These are phyloP conservation scores for Arctopsyche grandis DNA, from an alignment of 1,140 invertebrate genomes.

Conservation along the genomic window DNA sequence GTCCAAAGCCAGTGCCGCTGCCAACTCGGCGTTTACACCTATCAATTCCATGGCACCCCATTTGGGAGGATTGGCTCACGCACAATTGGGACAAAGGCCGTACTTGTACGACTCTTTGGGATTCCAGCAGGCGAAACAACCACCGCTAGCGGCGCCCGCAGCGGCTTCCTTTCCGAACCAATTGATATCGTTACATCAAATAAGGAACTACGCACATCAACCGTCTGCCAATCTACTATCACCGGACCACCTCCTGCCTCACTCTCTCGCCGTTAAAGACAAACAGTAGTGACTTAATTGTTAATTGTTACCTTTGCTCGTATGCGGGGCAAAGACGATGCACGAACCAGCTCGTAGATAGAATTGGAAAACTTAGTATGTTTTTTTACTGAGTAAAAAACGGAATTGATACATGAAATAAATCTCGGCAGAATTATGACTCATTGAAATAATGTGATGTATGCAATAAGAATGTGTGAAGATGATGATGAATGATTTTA, in stretches of 20 bases:
- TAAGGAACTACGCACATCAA: slow-evolving; percentile 95
- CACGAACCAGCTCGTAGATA: slow-evolving; percentile 6
- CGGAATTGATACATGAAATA: background rate
- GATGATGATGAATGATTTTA: slow-evolving; percentile 46
- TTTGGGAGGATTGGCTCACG: slow-evolving; percentile 76
- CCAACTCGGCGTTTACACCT: slow-evolving; percentile 90
- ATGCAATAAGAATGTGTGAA: slow-evolving; percentile 51
- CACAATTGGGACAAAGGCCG: slow-evolving; percentile 77
- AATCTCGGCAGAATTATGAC: slow-evolving; percentile 20
- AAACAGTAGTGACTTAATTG: slow-evolving; percentile 60
- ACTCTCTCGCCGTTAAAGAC: slow-evolving; percentile 65
- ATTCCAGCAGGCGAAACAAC: slow-evolving; percentile 75
- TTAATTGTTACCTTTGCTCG: slow-evolving; percentile 5
- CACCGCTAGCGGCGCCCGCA: slow-evolving; percentile 61
- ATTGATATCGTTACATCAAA: slow-evolving; percentile 94
- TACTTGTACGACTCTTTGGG: slow-evolving; percentile 95
- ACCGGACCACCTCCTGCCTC: slow-evolving; percentile 65
- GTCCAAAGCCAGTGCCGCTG: slow-evolving; percentile 66
- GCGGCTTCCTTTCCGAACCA: slow-evolving; percentile 91
- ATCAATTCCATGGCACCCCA: slow-evolving; percentile 85
- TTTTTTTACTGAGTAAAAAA: slow-evolving; percentile 18
- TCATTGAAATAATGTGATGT: slow-evolving; percentile 50
- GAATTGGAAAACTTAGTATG: background rate
- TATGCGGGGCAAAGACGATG: background rate
- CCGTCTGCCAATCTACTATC: slow-evolving; percentile 70